These are phyloP conservation scores for Pelodytes ibericus DNA, from an alignment of 2,797 vertebrate genomes.

Conservation along the genomic window DNA sequence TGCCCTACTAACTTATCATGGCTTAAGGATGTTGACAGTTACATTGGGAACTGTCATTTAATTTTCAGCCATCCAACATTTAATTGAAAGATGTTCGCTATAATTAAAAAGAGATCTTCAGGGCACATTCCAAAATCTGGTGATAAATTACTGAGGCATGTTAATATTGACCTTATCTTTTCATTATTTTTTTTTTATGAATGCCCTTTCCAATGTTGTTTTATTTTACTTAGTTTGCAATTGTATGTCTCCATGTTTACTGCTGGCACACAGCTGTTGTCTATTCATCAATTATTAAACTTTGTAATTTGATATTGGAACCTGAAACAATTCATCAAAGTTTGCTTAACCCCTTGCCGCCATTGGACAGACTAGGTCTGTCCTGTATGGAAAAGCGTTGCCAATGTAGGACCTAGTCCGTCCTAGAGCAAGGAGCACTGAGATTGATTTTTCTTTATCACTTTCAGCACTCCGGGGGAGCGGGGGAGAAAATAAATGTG, in stretches of 20 bases:
- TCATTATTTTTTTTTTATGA: neutral
- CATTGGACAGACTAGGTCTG: no score
- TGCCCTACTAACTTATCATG: conserved; percentile 46
- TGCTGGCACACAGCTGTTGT: neutral
- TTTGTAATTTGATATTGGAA: no score
- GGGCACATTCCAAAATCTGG: conserved; percentile 60
- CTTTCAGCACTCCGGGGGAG: no score
- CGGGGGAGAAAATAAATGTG: no score
- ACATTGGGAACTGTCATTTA: conserved; percentile 57
- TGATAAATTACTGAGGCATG: conserved; percentile 53
- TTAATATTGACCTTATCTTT: conserved; percentile 22
- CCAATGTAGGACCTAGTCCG: no score
- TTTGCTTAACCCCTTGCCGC: no score
- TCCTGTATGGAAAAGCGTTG: no score
- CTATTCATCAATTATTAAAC: neutral
- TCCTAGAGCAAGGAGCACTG: no score
- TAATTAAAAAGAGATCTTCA: conserved; percentile 65
- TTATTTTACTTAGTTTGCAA: neutral
- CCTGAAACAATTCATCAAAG: no score
- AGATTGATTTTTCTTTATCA: no score
- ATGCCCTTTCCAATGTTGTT: neutral
- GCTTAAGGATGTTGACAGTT: conserved; percentile 57
- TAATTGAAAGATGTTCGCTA: conserved; percentile 61
- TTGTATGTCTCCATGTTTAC: neutral
- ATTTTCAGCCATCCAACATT: conserved; percentile 61